Percentiles rank a stretch among this genome's conserved stretches.
These are phyloP conservation scores for Moxostoma hubbsi DNA, from an alignment of 2,797 vertebrate species.

Conservation along the genomic window DNA sequence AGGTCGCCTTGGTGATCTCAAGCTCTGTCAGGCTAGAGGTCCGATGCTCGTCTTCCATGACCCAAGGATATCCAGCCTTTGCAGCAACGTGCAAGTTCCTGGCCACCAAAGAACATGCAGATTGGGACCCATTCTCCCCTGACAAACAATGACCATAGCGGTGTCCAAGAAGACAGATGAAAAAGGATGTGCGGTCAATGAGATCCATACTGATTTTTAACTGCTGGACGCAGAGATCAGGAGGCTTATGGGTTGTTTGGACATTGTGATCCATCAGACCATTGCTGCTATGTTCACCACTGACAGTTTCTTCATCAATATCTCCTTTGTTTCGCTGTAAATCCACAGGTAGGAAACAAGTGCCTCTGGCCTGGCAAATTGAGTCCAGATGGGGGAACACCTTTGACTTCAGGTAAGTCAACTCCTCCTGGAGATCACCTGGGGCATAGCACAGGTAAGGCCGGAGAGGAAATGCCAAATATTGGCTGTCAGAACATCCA, in stretches of 20 bases:
- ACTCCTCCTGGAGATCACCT: constrained; percentile 58
- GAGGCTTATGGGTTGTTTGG: background rate
- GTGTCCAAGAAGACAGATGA: constrained; percentile 61
- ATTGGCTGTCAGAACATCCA: background rate
- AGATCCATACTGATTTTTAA: constrained; percentile 19
- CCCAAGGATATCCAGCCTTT: constrained; percentile 63
- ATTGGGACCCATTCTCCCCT: constrained; percentile 15
- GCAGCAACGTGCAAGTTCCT: constrained; percentile 63
- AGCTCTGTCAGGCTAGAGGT: constrained; percentile 58
- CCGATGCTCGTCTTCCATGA: constrained; percentile 58
- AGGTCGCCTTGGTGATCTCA: constrained; percentile 61
- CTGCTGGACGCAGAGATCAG: constrained; percentile 15
- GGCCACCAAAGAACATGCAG: constrained; percentile 49
- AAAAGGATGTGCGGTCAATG: constrained; percentile 61
- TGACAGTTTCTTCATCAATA: background rate
- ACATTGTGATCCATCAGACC: background rate
- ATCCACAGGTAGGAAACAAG: constrained; percentile 64
- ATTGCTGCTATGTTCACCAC: no score
- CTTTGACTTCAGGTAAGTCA: constrained; percentile 47
- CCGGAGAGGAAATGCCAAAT: constrained; percentile 26
- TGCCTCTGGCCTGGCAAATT: constrained; percentile 58
- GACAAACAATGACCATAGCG: constrained; percentile 57
- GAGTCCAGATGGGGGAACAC: constrained; percentile 66
- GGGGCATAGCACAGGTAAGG: constrained; percentile 57
- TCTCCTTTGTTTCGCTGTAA: constrained; percentile 27